Evolutionary conservation across 53 echinoderm and acorn worm species (phyloP).

Genomic region (Astropecten irregularis): DNA sequence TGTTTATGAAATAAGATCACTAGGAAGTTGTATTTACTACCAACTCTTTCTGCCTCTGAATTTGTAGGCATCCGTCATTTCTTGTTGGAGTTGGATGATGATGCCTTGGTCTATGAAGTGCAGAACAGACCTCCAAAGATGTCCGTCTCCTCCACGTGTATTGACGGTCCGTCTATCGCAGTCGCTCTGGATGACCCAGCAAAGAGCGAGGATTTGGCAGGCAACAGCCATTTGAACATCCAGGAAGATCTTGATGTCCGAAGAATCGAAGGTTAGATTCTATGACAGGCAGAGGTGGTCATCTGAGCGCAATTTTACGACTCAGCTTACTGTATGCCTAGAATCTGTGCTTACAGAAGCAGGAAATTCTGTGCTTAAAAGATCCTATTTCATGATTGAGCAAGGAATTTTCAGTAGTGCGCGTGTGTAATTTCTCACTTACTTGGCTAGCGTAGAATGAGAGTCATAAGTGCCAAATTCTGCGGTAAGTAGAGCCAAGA

Average conservation of each 20-base stretch:
- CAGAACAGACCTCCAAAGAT: not conserved
- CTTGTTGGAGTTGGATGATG: conserved; percentile 83
- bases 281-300: not conserved
- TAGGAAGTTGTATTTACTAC: too few species aligned
- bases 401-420: too few species aligned
- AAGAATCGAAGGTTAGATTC: conserved; percentile 20
- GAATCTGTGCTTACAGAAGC: too few species aligned
- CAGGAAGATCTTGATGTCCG: conserved; percentile 35
- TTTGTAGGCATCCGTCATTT: conserved; percentile 82
- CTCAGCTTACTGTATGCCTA: too few species aligned
- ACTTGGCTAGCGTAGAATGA: too few species aligned
- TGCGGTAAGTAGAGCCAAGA: too few species aligned
- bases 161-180: not conserved
- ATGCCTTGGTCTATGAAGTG: conserved; percentile 83
- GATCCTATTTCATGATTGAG: too few species aligned
- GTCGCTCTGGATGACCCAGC: not conserved
- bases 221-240: not conserved
- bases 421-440: too few species aligned
- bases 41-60: not conserved
- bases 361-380: too few species aligned
- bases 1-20: too few species aligned
- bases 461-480: too few species aligned
- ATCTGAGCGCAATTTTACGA: too few species aligned
- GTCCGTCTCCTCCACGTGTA: not conserved
- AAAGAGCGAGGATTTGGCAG: not conserved